Percentiles rank a stretch among this genome's conserved stretches.
phyloP scores from a whole-genome alignment of 2,113 vertebrate species.

The Malurus melanocephalus region DNA sequence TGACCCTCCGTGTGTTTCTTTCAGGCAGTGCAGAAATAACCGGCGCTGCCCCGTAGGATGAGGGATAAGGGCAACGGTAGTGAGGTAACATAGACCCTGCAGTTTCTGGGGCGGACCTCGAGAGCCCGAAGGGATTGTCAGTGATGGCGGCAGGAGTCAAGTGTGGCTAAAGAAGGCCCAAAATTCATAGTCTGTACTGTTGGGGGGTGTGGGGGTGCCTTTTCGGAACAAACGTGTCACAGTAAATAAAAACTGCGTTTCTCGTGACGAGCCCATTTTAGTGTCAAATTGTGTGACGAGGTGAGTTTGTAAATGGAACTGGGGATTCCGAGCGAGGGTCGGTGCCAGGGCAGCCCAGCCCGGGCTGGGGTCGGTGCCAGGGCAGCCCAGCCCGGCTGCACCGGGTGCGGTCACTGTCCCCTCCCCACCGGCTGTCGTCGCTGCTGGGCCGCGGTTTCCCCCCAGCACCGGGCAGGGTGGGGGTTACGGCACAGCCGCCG shows the following conservation, averaged over 20 bases:
- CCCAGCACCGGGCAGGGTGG: not conserved
- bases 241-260: not conserved
- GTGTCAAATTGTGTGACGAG: not conserved
- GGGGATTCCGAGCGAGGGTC: not conserved
- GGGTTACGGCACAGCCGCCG: not conserved
- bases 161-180: not conserved
- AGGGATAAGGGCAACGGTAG: not conserved
- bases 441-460: not conserved
- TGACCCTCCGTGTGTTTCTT: not conserved
- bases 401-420: not conserved
- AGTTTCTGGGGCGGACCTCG: not conserved
- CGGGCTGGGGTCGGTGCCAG: not conserved
- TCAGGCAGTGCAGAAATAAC: not conserved
- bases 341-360: not conserved
- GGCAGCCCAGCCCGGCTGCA: not conserved
- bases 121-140: not conserved
- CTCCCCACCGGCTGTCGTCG: accelerated
- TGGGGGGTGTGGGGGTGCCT: too few species aligned
- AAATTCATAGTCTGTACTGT: not conserved
- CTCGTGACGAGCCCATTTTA: not conserved
- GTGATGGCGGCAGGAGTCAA: not conserved
- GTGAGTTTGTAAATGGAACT: not conserved
- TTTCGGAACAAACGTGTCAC: not conserved
- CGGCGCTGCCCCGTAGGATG: not conserved
- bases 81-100: not conserved